Evolutionary conservation across 2,797 vertebrate genomes (phyloP), one percentile per base, ranked within the genome.

Genomic region (Acestrorhynchus altus): DNA sequence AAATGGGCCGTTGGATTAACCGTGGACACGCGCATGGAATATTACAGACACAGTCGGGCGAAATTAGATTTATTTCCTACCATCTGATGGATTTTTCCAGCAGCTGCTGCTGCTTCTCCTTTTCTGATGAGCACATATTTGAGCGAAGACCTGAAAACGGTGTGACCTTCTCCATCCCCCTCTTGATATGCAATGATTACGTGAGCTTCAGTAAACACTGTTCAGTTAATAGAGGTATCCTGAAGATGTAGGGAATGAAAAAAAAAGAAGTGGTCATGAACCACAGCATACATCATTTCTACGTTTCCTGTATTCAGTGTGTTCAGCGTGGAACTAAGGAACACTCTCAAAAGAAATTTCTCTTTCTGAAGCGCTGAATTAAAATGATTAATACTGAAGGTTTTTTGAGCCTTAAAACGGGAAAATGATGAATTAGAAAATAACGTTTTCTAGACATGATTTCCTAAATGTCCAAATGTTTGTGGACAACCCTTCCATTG

Each of bases 61-160:
- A 87, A 89, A 90, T 91, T 84, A 77, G 89, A 90, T 91, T 90
- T 89, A 87, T 82, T 76, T 76, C 72, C 82, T 86, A 83, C 81
- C 84, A 89, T 92, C 89, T 87, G 85, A 80, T 77, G 79, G 83
- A 78, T 63, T 77, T 26, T 28, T 80, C 67, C 24, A 57, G 76
- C 47, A 64, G 59, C 46, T 74, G 66, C 70, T 67, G 42, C 71
- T 51, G 9, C 52, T 59, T 52, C 56, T 44, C 22, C 42, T 44
- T 61, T 51, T 56, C 67, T 69, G 68, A 91, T 89, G 91, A 92
- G 83, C 18, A 72, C 79, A 87, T 93, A 92, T 94, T 94, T 93
- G 91, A 93, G 92, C 90, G 90, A 80, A 88, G 89, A 92, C 93
- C 92, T 92, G 91, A 85, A 92, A 93, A 88, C 68, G 59, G 84